A percentile compares a stretch with the other conserved stretches of the same genome.
phyloP scores from a whole-genome alignment of 2,888 invertebrate species.

The Cerastis rubricosa region DNA sequence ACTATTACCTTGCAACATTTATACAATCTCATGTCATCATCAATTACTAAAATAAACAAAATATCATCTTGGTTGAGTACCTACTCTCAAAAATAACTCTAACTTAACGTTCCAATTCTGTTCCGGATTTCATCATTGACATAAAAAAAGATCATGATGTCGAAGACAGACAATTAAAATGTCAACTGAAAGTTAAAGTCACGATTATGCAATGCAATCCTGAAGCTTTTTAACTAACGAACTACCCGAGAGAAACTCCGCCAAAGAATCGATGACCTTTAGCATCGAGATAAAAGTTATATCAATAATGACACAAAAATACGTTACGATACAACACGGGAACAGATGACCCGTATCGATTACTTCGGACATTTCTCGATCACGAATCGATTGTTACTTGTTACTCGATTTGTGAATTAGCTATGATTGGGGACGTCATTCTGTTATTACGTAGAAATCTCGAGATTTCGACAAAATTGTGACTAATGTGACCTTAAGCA shows the following conservation, averaged over 20 bases:
- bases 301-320: conserved; percentile 42
- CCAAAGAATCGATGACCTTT: conserved; percentile 56
- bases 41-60: not conserved
- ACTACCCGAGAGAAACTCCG: conserved; percentile 23
- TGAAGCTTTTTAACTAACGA: conserved; percentile 16
- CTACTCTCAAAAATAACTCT: not conserved
- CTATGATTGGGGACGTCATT: conserved; percentile 52
- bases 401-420: conserved; percentile 60
- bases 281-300: conserved; percentile 42
- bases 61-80: not conserved
- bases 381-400: conserved; percentile 70
- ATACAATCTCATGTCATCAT: not conserved
- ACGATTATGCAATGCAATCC: conserved; percentile 21
- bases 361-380: conserved; percentile 71
- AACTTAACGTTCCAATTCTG: not conserved
- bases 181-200: conserved; percentile 21
- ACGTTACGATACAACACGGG: conserved; percentile 40
- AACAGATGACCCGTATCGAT: conserved; percentile 72
- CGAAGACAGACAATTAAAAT: conserved; percentile 6
- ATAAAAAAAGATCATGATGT: not conserved
- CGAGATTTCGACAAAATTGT: conserved; percentile 43
- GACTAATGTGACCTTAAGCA: conserved; percentile 36
- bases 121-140: not conserved
- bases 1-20: not conserved
- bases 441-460: conserved; percentile 31